Percentiles rank a stretch among this genome's conserved stretches.
phyloP scores from a whole-genome alignment of 1,140 invertebrate genomes.

The Homarus americanus region DNA sequence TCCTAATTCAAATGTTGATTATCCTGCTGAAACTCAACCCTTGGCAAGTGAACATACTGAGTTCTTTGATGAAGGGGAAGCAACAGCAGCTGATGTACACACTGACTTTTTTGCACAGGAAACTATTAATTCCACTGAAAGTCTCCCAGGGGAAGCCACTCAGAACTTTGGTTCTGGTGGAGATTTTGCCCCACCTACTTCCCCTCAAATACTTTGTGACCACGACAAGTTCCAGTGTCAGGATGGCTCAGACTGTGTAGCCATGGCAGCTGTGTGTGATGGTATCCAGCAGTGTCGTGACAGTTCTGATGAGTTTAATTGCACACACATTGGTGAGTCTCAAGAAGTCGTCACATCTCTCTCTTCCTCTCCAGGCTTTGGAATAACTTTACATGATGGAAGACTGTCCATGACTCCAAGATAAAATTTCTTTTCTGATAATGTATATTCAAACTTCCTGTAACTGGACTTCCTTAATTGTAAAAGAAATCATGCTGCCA shows the following conservation, averaged over 20 bases:
- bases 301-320: slow-evolving; percentile 83
- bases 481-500: neutral
- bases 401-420: neutral
- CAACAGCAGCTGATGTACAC: neutral
- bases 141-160: neutral
- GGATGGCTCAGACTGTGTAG: slow-evolving; percentile 83
- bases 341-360: neutral
- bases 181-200: slow-evolving; percentile 10
- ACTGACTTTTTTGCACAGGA: neutral
- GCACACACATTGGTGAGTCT: slow-evolving; percentile 79
- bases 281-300: slow-evolving; percentile 83
- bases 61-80: neutral
- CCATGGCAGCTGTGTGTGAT: slow-evolving; percentile 84
- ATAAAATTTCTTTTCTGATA: neutral
- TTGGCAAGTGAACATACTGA: neutral
- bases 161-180: neutral
- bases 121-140: neutral
- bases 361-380: slow-evolving; percentile 75
- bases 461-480: neutral
- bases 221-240: slow-evolving; percentile 82
- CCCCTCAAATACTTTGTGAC: slow-evolving; percentile 79
- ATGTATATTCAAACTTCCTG: neutral
- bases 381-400: neutral
- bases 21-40: slow-evolving; percentile 5
- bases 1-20: neutral